These are phyloP conservation scores for Nycticryphes semicollaris DNA, from an alignment of 2,113 vertebrate species.

Conservation along the genomic window DNA sequence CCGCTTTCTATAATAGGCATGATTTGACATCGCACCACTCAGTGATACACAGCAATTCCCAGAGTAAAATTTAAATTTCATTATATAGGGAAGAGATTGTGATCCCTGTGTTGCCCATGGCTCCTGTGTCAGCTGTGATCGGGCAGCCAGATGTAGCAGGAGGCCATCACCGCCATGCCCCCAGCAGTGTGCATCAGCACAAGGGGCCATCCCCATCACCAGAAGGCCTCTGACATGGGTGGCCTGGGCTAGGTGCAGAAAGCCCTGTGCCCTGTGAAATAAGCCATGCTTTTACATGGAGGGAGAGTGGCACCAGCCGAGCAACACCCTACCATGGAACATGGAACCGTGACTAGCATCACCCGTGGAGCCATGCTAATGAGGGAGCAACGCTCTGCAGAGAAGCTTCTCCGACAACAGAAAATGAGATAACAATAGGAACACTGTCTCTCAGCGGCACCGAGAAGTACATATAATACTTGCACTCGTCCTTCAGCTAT, in stretches of 20 bases:
- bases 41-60: not conserved
- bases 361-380: not conserved
- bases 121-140: not conserved
- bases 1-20: rapidly evolving
- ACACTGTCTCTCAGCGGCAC: not conserved
- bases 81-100: not conserved
- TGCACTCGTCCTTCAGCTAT: not conserved
- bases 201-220: rapidly evolving
- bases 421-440: not conserved
- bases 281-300: not conserved
- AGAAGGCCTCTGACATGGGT: rapidly evolving
- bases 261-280: not conserved
- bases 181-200: no score
- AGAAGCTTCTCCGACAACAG: not conserved
- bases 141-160: rapidly evolving
- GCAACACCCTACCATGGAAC: not conserved
- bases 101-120: not conserved
- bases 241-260: not conserved
- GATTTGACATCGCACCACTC: not conserved
- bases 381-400: not conserved
- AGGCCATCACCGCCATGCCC: rapidly evolving
- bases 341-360: rapidly evolving
- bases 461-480: not conserved
- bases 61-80: not conserved
- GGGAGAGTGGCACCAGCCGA: not conserved